These are phyloP conservation scores for Rhyzopertha dominica DNA, from an alignment of 1,140 invertebrate genomes.

Conservation along the genomic window DNA sequence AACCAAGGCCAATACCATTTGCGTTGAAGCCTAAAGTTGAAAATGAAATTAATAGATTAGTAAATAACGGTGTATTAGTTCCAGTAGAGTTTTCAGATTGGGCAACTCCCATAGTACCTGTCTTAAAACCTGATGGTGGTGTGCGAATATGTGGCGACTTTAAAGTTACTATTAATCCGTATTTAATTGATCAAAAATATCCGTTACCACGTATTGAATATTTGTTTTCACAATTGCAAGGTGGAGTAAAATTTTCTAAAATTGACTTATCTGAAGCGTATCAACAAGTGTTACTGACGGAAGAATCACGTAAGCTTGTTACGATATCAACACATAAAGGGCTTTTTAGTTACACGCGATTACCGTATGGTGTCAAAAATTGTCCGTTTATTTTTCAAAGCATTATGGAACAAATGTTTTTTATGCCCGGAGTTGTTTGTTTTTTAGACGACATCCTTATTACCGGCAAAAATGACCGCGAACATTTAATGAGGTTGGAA, in stretches of 20 bases:
- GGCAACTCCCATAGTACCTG: too few species aligned
- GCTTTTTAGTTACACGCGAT: background rate
- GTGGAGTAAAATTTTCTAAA: background rate
- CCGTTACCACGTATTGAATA: background rate
- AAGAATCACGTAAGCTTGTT: background rate
- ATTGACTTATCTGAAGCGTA: background rate
- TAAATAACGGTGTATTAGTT: slow-evolving; percentile 4
- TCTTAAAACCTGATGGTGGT: too few species aligned
- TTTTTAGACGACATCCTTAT: slow-evolving; percentile 1
- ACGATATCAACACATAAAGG: background rate
- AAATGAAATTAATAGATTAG: slow-evolving; percentile 9
- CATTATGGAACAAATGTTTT: background rate
- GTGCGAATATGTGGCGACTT: slow-evolving; percentile 1
- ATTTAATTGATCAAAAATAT: background rate
- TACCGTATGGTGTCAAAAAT: background rate
- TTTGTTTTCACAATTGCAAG: background rate
- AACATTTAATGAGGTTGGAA: background rate
- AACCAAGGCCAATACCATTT: slow-evolving; percentile 4
- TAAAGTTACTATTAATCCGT: background rate
- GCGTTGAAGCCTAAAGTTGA: slow-evolving; percentile 7
- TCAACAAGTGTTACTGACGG: background rate
- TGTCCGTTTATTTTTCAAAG: slow-evolving; percentile 1
- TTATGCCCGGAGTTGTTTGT: background rate
- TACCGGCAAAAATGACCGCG: background rate
- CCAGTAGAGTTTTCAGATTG: slow-evolving; percentile 9